A percentile compares a stretch with the other conserved stretches of the same genome.
phyloP scores from a whole-genome alignment of 1,140 invertebrate species.

The Hyphantria cunea region DNA sequence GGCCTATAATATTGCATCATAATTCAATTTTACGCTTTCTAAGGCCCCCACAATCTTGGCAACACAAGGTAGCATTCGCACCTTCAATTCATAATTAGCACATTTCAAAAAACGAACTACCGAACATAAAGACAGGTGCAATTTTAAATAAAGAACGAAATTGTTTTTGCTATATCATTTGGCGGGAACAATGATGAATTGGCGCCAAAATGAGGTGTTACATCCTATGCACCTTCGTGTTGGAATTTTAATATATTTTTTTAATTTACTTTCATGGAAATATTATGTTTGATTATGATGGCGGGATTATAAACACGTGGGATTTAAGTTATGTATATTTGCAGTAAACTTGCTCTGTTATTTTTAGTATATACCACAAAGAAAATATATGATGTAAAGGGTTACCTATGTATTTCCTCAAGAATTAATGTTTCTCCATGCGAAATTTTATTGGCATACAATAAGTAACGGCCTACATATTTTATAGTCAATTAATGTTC shows the following conservation, averaged over 20 bases:
- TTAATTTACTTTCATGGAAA: neutral
- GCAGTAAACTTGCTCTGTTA: too few species aligned
- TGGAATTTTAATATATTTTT: constrained; percentile 5
- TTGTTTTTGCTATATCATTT: neutral
- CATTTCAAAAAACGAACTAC: neutral
- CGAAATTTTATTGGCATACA: too few species aligned
- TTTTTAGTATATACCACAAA: too few species aligned
- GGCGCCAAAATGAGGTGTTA: constrained; percentile 17
- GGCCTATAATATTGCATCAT: too few species aligned
- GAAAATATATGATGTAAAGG: too few species aligned
- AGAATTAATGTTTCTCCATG: too few species aligned
- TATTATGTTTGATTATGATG: neutral
- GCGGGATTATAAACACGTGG: too few species aligned
- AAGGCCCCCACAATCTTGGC: neutral
- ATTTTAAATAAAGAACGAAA: neutral
- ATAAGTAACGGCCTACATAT: too few species aligned
- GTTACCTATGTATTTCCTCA: too few species aligned
- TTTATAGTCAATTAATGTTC: too few species aligned
- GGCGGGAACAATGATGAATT: constrained; percentile 13
- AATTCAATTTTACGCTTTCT: neutral
- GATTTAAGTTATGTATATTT: too few species aligned
- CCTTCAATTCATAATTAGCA: neutral
- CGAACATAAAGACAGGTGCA: neutral
- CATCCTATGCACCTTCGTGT: constrained; percentile 15
- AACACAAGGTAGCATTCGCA: neutral